These are phyloP conservation scores for Zele albiditarsus DNA, from an alignment of 2,888 invertebrate species.

Conservation along the genomic window DNA sequence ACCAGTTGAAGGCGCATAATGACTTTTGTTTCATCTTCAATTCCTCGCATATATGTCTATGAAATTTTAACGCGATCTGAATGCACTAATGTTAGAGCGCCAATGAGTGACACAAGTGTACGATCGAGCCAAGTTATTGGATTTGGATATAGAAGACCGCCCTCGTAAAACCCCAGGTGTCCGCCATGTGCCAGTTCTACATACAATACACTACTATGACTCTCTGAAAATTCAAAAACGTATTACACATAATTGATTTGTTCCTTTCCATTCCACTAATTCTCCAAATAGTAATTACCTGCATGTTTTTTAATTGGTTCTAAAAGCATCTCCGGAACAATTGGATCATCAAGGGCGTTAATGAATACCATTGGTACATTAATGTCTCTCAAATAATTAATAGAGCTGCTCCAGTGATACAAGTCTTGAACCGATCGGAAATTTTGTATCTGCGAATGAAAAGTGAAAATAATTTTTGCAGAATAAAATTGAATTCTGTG, in stretches of 20 bases:
- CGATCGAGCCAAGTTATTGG: slow-evolving; percentile 95
- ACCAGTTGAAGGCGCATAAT: background rate
- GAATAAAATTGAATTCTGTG: background rate
- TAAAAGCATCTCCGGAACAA: slow-evolving; percentile 87
- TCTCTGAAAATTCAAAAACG: slow-evolving; percentile 74
- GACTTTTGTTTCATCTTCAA: background rate
- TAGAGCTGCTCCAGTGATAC: slow-evolving; percentile 89
- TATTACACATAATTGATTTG: slow-evolving; percentile 6
- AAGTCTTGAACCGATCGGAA: slow-evolving; percentile 86
- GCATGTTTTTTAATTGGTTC: slow-evolving; percentile 83
- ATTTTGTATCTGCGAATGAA: slow-evolving; percentile 79
- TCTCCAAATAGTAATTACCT: slow-evolving; percentile 75
- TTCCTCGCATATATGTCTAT: slow-evolving; percentile 50
- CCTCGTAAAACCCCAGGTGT: slow-evolving; percentile 96
- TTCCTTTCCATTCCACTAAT: background rate
- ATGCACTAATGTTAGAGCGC: slow-evolving; percentile 80
- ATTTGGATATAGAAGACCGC: slow-evolving; percentile 89
- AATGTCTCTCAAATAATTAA: slow-evolving; percentile 85
- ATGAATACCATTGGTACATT: slow-evolving; percentile 91
- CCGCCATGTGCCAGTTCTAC: slow-evolving; percentile 93
- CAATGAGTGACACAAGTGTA: slow-evolving; percentile 86
- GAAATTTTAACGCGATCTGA: slow-evolving; percentile 67
- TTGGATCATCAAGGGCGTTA: slow-evolving; percentile 93
- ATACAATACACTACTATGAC: slow-evolving; percentile 81
- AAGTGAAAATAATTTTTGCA: background rate